Evolutionary conservation across 2,888 invertebrate genomes (phyloP).

Genomic region (Diplolepis rosae): DNA sequence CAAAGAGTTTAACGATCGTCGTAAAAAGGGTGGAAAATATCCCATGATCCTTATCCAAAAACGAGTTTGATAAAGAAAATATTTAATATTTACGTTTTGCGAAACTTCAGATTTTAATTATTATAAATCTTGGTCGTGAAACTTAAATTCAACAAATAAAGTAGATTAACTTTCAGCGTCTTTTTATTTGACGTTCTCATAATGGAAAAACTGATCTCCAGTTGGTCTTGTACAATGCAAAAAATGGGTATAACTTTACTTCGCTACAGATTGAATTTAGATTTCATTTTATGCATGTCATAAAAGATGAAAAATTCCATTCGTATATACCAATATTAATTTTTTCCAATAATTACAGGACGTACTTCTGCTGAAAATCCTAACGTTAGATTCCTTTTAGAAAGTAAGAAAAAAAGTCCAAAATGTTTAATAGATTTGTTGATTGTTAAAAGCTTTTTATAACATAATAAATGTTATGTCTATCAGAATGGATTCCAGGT

Average conservation of each 20-base stretch:
- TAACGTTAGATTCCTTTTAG: too few species aligned
- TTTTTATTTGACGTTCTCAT: neutral
- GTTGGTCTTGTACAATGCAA: neutral
- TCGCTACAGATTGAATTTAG: neutral
- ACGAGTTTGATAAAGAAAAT: neutral
- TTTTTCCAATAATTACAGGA: too few species aligned
- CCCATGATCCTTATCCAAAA: neutral
- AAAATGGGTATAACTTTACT: neutral
- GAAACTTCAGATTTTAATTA: neutral
- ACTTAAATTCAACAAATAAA: neutral
- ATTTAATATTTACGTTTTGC: conserved; percentile 4
- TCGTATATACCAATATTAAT: too few species aligned
- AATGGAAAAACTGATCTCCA: neutral
- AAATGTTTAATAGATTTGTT: too few species aligned
- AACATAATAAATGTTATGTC: too few species aligned
- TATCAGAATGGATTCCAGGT: too few species aligned
- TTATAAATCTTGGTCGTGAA: neutral
- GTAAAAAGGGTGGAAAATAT: neutral
- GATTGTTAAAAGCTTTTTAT: too few species aligned
- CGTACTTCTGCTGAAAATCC: too few species aligned
- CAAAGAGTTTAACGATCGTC: neutral
- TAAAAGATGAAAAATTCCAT: neutral
- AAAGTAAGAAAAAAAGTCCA: too few species aligned
- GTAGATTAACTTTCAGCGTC: neutral
- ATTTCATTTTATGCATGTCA: neutral